phyloP scores from a whole-genome alignment of 2,888 invertebrate species.

The Cephus runcator region DNA sequence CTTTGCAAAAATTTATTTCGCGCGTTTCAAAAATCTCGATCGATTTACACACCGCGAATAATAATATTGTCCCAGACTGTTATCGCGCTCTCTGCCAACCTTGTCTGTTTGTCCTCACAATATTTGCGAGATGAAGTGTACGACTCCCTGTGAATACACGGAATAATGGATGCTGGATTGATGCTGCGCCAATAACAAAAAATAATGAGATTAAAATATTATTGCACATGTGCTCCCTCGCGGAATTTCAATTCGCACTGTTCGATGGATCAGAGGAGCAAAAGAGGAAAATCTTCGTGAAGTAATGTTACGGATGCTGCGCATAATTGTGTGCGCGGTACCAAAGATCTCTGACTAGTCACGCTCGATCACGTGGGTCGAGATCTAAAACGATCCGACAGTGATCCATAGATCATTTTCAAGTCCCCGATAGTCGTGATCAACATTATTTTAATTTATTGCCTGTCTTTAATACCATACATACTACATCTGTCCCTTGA shows the following conservation, averaged over 20 bases:
- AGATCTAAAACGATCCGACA: conserved; percentile 17
- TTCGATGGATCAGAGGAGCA: not conserved
- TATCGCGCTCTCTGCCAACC: not conserved
- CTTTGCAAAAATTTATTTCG: not conserved
- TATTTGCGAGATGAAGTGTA: not conserved
- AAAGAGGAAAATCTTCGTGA: not conserved
- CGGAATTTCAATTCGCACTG: not conserved
- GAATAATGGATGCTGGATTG: conserved; percentile 6
- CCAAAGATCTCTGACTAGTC: conserved; percentile 4
- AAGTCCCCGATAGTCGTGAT: conserved; percentile 33
- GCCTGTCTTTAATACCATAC: too few relatives aligned
- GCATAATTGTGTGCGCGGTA: not conserved
- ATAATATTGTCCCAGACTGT: not conserved
- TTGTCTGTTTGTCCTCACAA: conserved; percentile 1
- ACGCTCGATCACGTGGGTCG: conserved; percentile 25
- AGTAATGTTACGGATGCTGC: not conserved
- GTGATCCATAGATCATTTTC: conserved; percentile 6
- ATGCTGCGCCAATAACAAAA: conserved; percentile 5
- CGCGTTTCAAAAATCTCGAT: not conserved
- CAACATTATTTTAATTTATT: conserved; percentile 14
- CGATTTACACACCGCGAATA: not conserved
- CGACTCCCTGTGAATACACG: not conserved
- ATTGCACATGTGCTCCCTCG: conserved; percentile 19
- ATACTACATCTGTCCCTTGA: not conserved
- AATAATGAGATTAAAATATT: conserved; percentile 24